Percentiles rank a stretch among this genome's conserved stretches.
phyloP scores from a whole-genome alignment of 2,113 vertebrate genomes.

The Brachyhypopomus occidentalis region DNA sequence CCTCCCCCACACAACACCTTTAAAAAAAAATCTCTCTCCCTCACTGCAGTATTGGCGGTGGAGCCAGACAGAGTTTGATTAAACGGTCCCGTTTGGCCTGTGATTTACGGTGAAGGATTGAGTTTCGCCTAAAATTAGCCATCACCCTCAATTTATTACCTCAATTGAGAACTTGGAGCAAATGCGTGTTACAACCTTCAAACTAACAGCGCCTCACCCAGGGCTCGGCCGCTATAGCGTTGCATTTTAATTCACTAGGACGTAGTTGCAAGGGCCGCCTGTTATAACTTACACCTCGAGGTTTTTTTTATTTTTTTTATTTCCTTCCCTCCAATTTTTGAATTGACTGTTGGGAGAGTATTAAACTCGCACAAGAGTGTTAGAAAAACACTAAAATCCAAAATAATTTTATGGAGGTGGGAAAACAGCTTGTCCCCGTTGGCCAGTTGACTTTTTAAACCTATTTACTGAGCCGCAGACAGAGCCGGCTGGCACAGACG shows the following conservation, averaged over 20 bases:
- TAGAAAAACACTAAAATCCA: slow-evolving; percentile 74
- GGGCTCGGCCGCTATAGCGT: slow-evolving; percentile 71
- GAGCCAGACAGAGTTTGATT: slow-evolving; percentile 78
- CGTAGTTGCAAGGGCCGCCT: slow-evolving; percentile 62
- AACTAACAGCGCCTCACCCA: slow-evolving; percentile 66
- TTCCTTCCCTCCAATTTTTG: slow-evolving; percentile 47
- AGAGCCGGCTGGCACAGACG: slow-evolving; percentile 37
- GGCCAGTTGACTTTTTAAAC: slow-evolving; percentile 66
- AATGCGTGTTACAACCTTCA: slow-evolving; percentile 66
- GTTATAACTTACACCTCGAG: slow-evolving; percentile 67
- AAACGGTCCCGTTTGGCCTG: slow-evolving; percentile 76
- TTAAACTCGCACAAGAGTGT: slow-evolving; percentile 68
- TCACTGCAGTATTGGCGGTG: slow-evolving; percentile 66
- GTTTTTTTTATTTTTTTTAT: slow-evolving; percentile 37
- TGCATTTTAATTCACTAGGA: slow-evolving; percentile 76
- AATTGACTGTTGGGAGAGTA: slow-evolving; percentile 59
- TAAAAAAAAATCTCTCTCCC: slow-evolving; percentile 43
- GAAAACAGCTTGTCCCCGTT: slow-evolving; percentile 63
- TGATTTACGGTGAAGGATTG: slow-evolving; percentile 72
- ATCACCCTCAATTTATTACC: slow-evolving; percentile 81
- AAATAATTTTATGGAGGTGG: slow-evolving; percentile 70
- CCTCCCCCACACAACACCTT: slow-evolving; percentile 39
- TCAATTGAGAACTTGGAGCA: slow-evolving; percentile 72
- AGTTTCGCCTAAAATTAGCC: slow-evolving; percentile 82
- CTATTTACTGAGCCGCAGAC: slow-evolving; percentile 55